Percentiles rank a stretch among this genome's conserved stretches.
Conservation (phyloP, 1,140 invertebrate genomes). For the Calliopsis andreniformis region DNA sequence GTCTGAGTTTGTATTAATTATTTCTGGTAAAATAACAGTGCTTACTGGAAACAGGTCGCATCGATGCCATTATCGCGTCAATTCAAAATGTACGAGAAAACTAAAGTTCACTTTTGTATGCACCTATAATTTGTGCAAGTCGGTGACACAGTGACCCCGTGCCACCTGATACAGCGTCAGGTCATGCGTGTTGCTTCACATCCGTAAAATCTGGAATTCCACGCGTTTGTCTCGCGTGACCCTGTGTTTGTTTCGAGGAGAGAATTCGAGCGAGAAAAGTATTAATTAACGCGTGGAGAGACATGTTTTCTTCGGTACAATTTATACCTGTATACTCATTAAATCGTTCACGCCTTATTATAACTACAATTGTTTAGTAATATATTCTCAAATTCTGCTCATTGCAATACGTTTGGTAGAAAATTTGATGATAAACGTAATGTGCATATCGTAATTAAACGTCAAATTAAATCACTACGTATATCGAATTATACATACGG, state of each 20-base stretch:
- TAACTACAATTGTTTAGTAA: no score
- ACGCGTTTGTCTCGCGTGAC: background rate
- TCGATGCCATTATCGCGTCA: background rate
- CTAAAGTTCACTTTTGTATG: background rate
- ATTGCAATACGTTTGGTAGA: no score
- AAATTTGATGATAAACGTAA: no score
- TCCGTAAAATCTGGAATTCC: background rate
- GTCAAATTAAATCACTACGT: no score
- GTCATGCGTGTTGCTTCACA: slow-evolving; percentile 16
- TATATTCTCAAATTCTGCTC: no score
- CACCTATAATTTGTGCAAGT: slow-evolving; percentile 9
- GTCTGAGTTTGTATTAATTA: no score
- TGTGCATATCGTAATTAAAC: no score
- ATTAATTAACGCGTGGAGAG: background rate
- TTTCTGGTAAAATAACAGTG: background rate
- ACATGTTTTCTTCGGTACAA: background rate
- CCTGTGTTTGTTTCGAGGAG: background rate
- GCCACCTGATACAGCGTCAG: background rate
- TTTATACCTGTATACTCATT: background rate
- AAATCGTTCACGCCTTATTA: background rate
- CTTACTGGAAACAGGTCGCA: background rate
- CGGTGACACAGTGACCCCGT: background rate
- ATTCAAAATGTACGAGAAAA: background rate
- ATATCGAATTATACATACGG: no score
- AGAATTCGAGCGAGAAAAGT: background rate